Base-by-base conservation (phyloP, 2,113 vertebrate genomes). In the Rhinoptilus africanus region DNA sequence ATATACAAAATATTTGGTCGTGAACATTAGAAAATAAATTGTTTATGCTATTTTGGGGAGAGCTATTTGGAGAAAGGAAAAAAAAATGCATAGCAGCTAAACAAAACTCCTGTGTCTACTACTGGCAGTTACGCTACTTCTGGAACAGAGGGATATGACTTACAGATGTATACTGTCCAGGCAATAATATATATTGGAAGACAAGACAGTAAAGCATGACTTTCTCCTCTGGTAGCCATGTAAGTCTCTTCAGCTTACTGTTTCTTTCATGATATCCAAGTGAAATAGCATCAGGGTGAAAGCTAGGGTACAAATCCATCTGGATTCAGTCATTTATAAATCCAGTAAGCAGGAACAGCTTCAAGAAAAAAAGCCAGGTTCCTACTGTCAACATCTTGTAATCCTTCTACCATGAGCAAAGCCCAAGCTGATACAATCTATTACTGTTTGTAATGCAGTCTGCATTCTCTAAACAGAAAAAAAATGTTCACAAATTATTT, bases 271-370 rank as follows among this genome's bases (percentile, higher is more conserved):
- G 19, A 68, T 76, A 90, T 45, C 28, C 14, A 71, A 95, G 10
- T 35, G 63, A 94, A 96, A 94, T 73, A 92, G 2, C 57, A 76
- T 37, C n/a, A 80, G 37, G 7, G 37, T 83, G 82, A 95, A 95
- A 87, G 13, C 62, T 48, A 81, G 48, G 41, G 73, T n/a, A 76
- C 41, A 82, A 85, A 90, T 74, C 32, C 71, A 59, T 88, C 71
- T 89, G 64, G 62, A 81, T 73, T 88, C 67, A 69, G 59, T 59
- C 4, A 74, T 91, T 95, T 90, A 62, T 85, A 95, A 92, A 95
- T 89, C 74, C 19, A 8, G 17, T 69, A 89, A 69, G 27, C 4
- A 45, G 67, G 22, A 94, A 88, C 12, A 85, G 45, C 43, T 88
- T 93, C 9, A 2, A 92, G 59, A 74, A 94, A 93, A 93, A 50